Conservation (phyloP, 2,113 vertebrate genomes). For the Eupsittula cactorum region DNA sequence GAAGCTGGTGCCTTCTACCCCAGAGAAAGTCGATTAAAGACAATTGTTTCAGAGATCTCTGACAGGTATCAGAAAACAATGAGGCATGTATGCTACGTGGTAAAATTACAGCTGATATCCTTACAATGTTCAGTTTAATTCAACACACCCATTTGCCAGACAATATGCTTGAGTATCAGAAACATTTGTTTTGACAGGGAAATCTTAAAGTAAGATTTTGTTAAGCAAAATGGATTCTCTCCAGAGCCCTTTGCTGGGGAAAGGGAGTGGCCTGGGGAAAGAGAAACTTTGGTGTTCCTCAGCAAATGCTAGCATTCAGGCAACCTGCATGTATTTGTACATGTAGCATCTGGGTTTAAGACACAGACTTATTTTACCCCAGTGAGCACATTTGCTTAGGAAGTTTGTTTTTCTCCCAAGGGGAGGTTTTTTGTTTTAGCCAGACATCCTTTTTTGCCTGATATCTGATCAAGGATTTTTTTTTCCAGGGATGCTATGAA, state of each 20-base stretch:
- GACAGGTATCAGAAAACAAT: conserved; percentile 2
- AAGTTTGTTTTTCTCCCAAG: background rate
- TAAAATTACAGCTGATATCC: conserved; percentile 13
- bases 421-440: background rate
- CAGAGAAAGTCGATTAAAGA: background rate
- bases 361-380: background rate
- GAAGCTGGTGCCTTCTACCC: background rate
- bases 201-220: background rate
- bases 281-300: background rate
- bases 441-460: background rate
- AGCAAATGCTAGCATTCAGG: background rate
- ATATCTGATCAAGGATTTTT: background rate
- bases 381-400: background rate
- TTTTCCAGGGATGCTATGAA: background rate
- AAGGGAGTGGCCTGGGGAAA: background rate
- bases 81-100: background rate
- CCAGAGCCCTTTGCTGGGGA: background rate
- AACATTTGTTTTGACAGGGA: background rate
- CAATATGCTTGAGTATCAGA: background rate
- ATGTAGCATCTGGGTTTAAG: background rate
- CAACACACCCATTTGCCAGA: background rate
- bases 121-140: background rate
- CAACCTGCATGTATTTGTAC: background rate
- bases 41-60: conserved; percentile 10
- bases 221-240: background rate